Evolutionary conservation across 2,113 vertebrate species (phyloP), one percentile per base, ranked within the genome.

Genomic region (Rynchops niger): DNA sequence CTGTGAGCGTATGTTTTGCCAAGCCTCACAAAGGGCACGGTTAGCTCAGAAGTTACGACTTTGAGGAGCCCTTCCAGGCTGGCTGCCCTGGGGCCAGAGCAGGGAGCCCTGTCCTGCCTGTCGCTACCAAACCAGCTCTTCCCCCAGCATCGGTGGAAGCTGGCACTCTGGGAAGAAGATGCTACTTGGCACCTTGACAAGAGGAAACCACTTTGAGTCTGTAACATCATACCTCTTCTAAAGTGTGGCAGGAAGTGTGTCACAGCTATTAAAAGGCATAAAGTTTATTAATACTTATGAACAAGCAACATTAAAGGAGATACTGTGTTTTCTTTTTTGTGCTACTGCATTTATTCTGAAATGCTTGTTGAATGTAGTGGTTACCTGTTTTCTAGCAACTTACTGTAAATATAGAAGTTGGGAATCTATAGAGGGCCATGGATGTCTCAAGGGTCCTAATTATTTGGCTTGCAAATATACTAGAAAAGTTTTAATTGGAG

Each of bases 81-180:
- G 49, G 43, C 42, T 82, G 25, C 10, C 72, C 26, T 47, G 50
- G 59, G 53, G 40, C 10, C 47, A 58, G 38, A 14, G n/a, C 62
- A 62, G 27, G 25, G 30, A 27, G 30, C 9, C 42, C 38, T 71
- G 11, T 32, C 45, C n/a, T 0, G 2, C 21, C 15, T 63, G 50
- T 34, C 3, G 0, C 55, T 40, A 6, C n/a, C 30, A 61, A 89
- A 63, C 14, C 65, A 76, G 66, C 6, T 70, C 69, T 81, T 74
- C 59, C 55, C 43, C 34, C 1, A 0, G n/a, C 7, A 2, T 9
- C 2, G 3, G 21, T 21, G 29, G 49, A 56, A 58, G 78, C 20
- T 14, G 56, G 21, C 32, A 12, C 32, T 40, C 30, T 38, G 40
- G 14, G 23, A 59, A 30, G 23, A 72, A 43, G 21, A 14, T 55